These are phyloP conservation scores for Phortica variegata DNA, from an alignment of 1,140 invertebrate genomes.

Conservation along the genomic window DNA sequence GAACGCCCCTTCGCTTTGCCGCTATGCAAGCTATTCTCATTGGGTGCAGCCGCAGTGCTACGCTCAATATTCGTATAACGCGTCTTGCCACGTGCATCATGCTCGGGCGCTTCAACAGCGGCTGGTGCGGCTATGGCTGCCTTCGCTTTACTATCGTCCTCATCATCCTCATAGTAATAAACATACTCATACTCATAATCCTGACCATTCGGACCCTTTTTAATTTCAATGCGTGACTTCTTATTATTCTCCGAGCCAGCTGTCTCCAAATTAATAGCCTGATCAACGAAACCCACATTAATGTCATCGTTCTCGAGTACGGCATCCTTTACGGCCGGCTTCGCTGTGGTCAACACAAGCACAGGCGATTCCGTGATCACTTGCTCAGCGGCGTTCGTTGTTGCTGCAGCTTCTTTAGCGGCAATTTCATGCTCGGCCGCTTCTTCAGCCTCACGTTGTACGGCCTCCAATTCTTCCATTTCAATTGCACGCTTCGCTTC, in stretches of 20 bases:
- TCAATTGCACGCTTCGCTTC: slow-evolving; percentile 54
- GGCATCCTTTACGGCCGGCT: slow-evolving; percentile 32
- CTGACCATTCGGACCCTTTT: slow-evolving; percentile 86
- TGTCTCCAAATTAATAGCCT: slow-evolving; percentile 39
- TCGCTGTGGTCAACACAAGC: slow-evolving; percentile 8
- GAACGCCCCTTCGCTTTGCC: slow-evolving; percentile 58
- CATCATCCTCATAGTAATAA: slow-evolving; percentile 87
- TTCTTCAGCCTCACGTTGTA: slow-evolving; percentile 35
- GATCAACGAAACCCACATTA: slow-evolving; percentile 45
- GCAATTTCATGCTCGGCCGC: slow-evolving; percentile 18
- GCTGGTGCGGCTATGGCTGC: slow-evolving; percentile 22
- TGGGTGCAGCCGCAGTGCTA: slow-evolving; percentile 58
- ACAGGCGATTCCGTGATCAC: slow-evolving; percentile 29
- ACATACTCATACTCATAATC: slow-evolving; percentile 91
- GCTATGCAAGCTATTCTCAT: slow-evolving; percentile 60
- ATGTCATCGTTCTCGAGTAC: slow-evolving; percentile 33
- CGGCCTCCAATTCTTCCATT: slow-evolving; percentile 44
- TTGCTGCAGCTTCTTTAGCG: slow-evolving; percentile 21
- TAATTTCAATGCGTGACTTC: slow-evolving; percentile 73
- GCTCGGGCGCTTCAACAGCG: slow-evolving; percentile 18
- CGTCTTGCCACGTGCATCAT: slow-evolving; percentile 58
- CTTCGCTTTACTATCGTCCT: slow-evolving; percentile 60
- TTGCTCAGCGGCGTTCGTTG: no score
- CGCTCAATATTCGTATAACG: slow-evolving; percentile 71
- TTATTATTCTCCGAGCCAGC: slow-evolving; percentile 57